Evolutionary conservation across 2,797 vertebrate genomes (phyloP).

Genomic region (Darevskia mixta): DNA sequence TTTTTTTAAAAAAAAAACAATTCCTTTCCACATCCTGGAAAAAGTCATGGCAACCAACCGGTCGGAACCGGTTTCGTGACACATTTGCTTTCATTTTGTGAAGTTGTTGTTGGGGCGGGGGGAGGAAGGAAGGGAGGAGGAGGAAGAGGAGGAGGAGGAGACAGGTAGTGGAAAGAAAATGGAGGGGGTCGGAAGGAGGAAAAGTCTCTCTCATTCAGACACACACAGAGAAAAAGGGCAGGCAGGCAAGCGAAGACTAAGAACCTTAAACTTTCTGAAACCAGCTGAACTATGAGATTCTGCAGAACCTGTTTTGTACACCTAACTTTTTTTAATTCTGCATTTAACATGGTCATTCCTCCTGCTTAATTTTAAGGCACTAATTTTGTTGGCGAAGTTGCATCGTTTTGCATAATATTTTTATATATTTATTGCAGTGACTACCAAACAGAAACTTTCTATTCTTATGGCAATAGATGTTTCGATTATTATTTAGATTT

Average conservation of each 20-base stretch:
- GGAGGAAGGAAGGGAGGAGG: constrained; percentile 89
- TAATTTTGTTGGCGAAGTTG: no score
- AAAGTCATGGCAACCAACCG: constrained; percentile 92
- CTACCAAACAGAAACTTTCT: no score
- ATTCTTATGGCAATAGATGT: no score
- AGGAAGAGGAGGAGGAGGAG: constrained; percentile 71
- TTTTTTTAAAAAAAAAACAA: constrained; percentile 67
- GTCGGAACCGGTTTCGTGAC: constrained; percentile 91
- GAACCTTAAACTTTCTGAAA: not conserved
- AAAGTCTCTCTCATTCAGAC: no score
- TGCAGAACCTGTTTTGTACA: not conserved
- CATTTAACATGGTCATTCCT: no score
- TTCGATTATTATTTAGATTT: no score
- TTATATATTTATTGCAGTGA: no score
- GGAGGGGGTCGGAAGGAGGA: constrained; percentile 85
- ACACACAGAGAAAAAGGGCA: not conserved
- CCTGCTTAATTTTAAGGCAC: no score
- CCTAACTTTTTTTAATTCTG: no score
- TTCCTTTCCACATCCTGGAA: constrained; percentile 78
- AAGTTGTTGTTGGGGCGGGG: no score
- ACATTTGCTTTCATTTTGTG: constrained; percentile 90
- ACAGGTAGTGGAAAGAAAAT: not conserved
- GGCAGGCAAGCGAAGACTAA: fast-evolving
- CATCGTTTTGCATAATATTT: no score
- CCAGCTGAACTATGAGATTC: not conserved